phyloP scores from a whole-genome alignment of 2,113 vertebrate genomes.

The Rhizomys pruinosus region DNA sequence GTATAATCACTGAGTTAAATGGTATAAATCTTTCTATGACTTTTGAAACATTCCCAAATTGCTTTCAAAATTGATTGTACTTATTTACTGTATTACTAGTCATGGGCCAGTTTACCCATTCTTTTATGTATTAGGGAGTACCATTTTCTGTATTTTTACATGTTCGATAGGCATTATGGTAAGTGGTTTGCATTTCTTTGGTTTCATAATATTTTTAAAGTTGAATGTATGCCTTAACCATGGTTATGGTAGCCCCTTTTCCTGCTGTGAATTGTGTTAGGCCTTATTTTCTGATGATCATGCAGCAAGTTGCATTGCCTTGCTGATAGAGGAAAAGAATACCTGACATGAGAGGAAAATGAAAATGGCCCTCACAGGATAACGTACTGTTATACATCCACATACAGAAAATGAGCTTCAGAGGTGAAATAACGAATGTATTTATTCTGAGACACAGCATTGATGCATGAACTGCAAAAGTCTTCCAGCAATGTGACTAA shows the following conservation, averaged over 20 bases:
- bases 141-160: constrained; percentile 46
- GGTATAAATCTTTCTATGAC: constrained; percentile 18
- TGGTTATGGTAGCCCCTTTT: neutral
- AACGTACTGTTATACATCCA: neutral
- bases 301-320: neutral
- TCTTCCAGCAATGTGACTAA: neutral
- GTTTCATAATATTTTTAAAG: constrained; percentile 44
- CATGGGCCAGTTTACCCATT: neutral
- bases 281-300: constrained; percentile 48
- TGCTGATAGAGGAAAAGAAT: constrained; percentile 50
- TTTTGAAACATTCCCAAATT: constrained; percentile 58
- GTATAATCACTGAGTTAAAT: constrained; percentile 55
- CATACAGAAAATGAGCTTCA: constrained; percentile 66
- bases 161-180: constrained; percentile 25
- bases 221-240: neutral
- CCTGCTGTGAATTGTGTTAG: neutral
- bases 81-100: constrained; percentile 1
- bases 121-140: neutral
- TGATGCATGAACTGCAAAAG: constrained; percentile 42
- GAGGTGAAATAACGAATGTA: constrained; percentile 42
- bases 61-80: constrained; percentile 37
- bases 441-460: constrained; percentile 64
- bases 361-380: constrained; percentile 58
- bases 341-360: constrained; percentile 52
- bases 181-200: constrained; percentile 49